phyloP scores from a whole-genome alignment of 1,140 invertebrate genomes.

The Bombus sylvicola region DNA sequence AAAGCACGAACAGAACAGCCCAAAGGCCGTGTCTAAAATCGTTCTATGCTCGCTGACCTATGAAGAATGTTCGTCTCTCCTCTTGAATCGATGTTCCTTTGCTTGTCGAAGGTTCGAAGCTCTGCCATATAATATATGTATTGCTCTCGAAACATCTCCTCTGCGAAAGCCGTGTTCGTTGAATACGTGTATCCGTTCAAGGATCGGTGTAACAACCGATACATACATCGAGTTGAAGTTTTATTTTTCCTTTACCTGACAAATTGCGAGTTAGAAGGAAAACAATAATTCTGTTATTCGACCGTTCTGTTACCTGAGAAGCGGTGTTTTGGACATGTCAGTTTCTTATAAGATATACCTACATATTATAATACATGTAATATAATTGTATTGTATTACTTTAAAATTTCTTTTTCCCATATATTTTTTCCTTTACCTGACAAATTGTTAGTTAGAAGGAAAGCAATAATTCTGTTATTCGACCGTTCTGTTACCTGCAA shows the following conservation, averaged over 20 bases:
- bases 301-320: too few relatives aligned
- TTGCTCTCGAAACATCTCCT: conserved; percentile 16
- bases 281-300: too few relatives aligned
- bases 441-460: too few relatives aligned
- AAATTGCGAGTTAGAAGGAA: too few relatives aligned
- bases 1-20: conserved; percentile 43
- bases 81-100: conserved; percentile 63
- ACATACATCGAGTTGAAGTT: not conserved
- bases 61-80: conserved; percentile 71
- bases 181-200: not conserved
- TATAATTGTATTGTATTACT: too few relatives aligned
- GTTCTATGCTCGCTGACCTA: conserved; percentile 73
- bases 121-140: not conserved
- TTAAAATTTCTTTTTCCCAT: too few relatives aligned
- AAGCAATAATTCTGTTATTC: too few relatives aligned
- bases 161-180: not conserved
- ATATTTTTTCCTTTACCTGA: fast-evolving
- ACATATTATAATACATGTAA: too few relatives aligned
- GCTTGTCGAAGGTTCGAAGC: conserved; percentile 11
- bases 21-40: conserved; percentile 76
- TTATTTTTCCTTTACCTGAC: not conserved
- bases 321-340: too few relatives aligned
- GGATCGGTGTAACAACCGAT: not conserved
- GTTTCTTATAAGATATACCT: too few relatives aligned
- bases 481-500: fast-evolving